Base-by-base conservation (phyloP, 2,888 invertebrate genomes). In the Cantharis flavilabris region DNA sequence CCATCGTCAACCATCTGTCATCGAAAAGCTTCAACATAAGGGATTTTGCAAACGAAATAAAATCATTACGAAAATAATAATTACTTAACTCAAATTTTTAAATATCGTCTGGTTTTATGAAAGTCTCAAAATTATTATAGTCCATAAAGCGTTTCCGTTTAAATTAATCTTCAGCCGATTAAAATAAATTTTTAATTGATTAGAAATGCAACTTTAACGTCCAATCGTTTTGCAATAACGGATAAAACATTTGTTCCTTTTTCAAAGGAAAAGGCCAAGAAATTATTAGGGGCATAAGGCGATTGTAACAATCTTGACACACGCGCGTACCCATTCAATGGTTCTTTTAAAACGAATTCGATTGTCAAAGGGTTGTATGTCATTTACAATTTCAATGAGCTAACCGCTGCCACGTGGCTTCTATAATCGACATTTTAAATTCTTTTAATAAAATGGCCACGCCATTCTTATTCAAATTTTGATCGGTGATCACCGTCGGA, bases 311-410 rank as follows among this genome's bases (percentile, higher is more conserved):
- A 72, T 76, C 76, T 76, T 70, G 62, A 76, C 76, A 76, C 85
- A 84, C 85, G 85, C 84, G 84, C 79, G 23, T 67, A 20, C 83
- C 84, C 82, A 84, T 84, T 84, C 83, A 83, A 77, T 80, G 76
- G 80, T 79, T 62, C 82, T 83, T 30, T 80, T 81, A 82, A 82
- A 84, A 83, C 83, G 84, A 82, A 84, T 84, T 84, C 83, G 77
- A 82, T 83, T 84, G 83, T 83, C 82, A 81, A 85, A 86, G 85
- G 86, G 86, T 85, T 86, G 84, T 83, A 64, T 67, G 85, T 85
- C 86, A 86, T 87, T 86, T 86, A 84, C 84, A 85, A 86, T 86
- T 86, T 85, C 83, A 85, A 84, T 83, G 83, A 85, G 83, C 84
- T 84, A 83, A 85, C 86, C 84, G 81, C 83, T 81, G 86, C 82